Percentiles rank a stretch among this genome's conserved stretches.
These are phyloP conservation scores for Phalloptychus januarius DNA, from an alignment of 2,797 vertebrate species.

Conservation along the genomic window DNA sequence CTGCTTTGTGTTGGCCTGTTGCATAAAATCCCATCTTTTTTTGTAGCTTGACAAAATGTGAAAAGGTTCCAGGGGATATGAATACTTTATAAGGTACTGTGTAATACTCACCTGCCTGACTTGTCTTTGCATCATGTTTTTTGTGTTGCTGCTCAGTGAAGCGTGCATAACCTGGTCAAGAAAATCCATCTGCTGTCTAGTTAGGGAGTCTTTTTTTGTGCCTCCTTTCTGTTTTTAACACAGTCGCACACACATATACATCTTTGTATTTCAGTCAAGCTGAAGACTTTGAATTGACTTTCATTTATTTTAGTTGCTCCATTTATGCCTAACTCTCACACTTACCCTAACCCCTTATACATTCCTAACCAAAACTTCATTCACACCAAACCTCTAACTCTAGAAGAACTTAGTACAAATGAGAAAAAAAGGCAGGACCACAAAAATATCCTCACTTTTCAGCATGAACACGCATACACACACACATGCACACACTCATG, in stretches of 20 bases:
- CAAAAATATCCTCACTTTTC: not conserved
- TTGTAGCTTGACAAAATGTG: not conserved
- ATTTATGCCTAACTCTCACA: not conserved
- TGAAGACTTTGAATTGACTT: not conserved
- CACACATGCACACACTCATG: conserved; percentile 2
- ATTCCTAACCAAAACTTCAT: not conserved
- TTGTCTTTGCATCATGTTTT: not conserved
- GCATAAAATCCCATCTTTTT: not conserved
- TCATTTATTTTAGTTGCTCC: not conserved
- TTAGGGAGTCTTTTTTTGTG: conserved; percentile 7
- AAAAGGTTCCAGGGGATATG: not conserved
- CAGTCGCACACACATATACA: not conserved
- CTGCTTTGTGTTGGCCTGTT: not conserved
- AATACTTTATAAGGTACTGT: not conserved
- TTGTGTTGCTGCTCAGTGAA: conserved; percentile 11
- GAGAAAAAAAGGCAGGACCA: not conserved
- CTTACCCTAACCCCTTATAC: not conserved
- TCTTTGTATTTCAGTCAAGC: not conserved
- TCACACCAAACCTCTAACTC: not conserved
- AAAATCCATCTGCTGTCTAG: conserved; percentile 54
- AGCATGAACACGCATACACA: not conserved
- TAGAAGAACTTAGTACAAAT: not conserved
- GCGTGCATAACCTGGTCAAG: conserved; percentile 8
- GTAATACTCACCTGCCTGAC: conserved; percentile 22
- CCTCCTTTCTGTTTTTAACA: not conserved